phyloP scores from a whole-genome alignment of 2,113 vertebrate genomes.

The Spea multiplicata region DNA sequence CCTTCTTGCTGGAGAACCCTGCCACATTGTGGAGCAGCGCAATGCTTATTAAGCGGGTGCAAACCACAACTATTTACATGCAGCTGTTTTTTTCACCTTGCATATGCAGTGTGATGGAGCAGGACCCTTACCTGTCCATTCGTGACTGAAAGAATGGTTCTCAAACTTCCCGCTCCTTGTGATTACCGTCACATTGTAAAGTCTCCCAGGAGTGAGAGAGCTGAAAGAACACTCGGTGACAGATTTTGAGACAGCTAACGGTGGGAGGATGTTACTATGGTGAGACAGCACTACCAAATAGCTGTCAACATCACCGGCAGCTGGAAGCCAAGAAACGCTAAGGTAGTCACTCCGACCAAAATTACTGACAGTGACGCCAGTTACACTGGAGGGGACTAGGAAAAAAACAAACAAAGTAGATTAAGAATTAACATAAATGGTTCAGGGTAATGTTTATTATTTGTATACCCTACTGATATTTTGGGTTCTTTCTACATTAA shows the following conservation, averaged over 20 bases:
- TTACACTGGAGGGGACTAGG: conserved; percentile 82
- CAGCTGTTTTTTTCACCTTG: too few species aligned
- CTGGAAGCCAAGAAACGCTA: conserved; percentile 82
- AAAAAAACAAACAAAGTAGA: conserved; percentile 43
- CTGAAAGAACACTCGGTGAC: conserved; percentile 82
- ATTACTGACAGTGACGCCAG: conserved; percentile 76
- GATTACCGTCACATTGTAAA: conserved; percentile 80
- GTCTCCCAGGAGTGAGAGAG: conserved; percentile 79
- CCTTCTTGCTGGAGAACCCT: too few species aligned
- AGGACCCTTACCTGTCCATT: conserved; percentile 77
- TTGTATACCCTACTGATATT: too few species aligned
- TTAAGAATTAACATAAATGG: not conserved
- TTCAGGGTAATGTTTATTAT: too few species aligned
- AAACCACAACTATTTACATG: too few species aligned
- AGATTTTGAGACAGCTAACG: conserved; percentile 68
- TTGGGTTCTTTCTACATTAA: too few species aligned
- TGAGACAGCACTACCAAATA: conserved; percentile 82
- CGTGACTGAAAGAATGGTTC: conserved; percentile 73
- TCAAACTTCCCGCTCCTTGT: conserved; percentile 81
- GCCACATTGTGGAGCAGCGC: too few species aligned
- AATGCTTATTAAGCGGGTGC: too few species aligned
- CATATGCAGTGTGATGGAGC: not conserved
- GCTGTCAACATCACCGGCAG: conserved; percentile 76
- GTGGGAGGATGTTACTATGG: conserved; percentile 62
- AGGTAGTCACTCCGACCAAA: conserved; percentile 80